Evolutionary conservation across 1,140 invertebrate genomes (phyloP).

Genomic region (Babylonia areolata): DNA sequence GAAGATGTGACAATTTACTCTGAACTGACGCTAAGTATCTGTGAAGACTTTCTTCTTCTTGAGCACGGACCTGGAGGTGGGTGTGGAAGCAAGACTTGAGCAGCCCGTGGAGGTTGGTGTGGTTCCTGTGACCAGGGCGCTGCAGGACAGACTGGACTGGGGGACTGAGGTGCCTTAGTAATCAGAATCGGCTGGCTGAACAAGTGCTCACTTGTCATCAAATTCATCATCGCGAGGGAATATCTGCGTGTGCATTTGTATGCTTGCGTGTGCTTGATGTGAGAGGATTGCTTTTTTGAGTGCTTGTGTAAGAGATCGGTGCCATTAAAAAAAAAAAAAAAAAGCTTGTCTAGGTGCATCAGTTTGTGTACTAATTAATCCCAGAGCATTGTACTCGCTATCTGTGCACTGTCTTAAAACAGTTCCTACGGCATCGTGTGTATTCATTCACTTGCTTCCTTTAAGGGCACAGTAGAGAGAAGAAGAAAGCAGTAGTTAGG

Average conservation of each 20-base stretch:
- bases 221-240: not conserved
- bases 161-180: not conserved
- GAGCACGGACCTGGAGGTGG: not conserved
- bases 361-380: too few relatives aligned
- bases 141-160: not conserved
- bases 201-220: too few relatives aligned
- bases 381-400: not conserved
- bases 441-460: not conserved
- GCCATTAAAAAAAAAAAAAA: too few relatives aligned
- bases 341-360: too few relatives aligned
- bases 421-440: not conserved
- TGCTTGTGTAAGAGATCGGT: not conserved
- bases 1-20: too few relatives aligned
- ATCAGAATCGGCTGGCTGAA: not conserved
- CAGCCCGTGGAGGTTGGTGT: not conserved
- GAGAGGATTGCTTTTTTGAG: not conserved
- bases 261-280: slow-evolving; percentile 5
- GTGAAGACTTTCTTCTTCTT: not conserved
- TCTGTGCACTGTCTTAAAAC: not conserved
- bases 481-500: too few relatives aligned
- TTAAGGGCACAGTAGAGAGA: too few relatives aligned
- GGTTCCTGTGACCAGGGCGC: not conserved
- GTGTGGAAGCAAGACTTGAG: too few relatives aligned
- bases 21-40: too few relatives aligned
- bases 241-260: not conserved